These are phyloP conservation scores for Poicephalus meyeri DNA, from an alignment of 2,113 vertebrate species.

Conservation along the genomic window DNA sequence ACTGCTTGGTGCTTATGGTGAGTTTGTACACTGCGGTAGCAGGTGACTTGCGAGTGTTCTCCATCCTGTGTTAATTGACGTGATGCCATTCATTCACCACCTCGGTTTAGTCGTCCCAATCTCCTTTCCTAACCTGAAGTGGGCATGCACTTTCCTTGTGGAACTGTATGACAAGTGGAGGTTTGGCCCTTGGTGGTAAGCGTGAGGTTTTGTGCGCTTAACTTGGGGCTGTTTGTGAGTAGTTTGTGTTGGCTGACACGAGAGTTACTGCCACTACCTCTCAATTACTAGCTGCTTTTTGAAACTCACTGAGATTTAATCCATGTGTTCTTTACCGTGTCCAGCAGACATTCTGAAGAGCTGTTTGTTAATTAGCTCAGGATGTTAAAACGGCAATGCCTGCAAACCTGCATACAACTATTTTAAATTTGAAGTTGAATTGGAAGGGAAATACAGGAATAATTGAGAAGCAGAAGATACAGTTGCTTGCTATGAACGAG, in stretches of 20 bases:
- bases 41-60: not conserved
- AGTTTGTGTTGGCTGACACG: not conserved
- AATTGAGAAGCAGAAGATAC: not conserved
- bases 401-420: slow-evolving; percentile 19
- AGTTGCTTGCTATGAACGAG: slow-evolving; percentile 30
- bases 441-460: slow-evolving; percentile 33
- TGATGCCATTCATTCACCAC: not conserved
- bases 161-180: not conserved
- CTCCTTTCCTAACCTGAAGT: not conserved
- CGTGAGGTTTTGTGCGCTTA: not conserved
- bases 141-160: not conserved
- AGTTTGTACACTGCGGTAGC: not conserved
- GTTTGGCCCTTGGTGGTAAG: not conserved
- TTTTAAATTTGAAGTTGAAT: not conserved
- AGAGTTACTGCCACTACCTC: slow-evolving; percentile 48
- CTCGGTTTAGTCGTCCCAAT: not conserved
- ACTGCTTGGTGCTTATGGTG: slow-evolving; percentile 23
- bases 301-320: not conserved
- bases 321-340: not conserved
- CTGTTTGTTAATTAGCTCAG: slow-evolving; percentile 35
- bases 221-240: not conserved
- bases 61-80: not conserved
- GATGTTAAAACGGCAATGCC: slow-evolving; percentile 46
- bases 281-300: slow-evolving; percentile 31
- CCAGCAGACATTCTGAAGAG: not conserved